Evolutionary conservation across 1,140 invertebrate genomes (phyloP).

Genomic region (Octopus sinensis): DNA sequence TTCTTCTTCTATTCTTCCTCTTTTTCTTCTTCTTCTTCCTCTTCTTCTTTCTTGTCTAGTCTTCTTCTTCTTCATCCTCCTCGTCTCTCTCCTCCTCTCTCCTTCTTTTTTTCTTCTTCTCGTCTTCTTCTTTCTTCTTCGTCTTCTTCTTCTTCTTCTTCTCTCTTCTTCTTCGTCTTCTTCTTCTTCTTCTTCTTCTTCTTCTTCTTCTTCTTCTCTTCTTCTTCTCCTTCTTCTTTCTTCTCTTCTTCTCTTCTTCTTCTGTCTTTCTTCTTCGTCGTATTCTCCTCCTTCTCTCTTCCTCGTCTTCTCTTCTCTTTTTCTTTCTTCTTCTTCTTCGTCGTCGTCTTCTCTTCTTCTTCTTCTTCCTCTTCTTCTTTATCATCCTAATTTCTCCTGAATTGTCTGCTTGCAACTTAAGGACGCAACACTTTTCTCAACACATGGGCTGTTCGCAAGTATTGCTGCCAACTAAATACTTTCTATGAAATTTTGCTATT

Average conservation of each 20-base stretch:
- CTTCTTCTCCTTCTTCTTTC: not conserved
- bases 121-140: not conserved
- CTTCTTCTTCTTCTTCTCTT: not conserved
- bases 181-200: not conserved
- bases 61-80: not conserved
- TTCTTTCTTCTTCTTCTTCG: not conserved
- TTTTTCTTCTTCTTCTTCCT: slow-evolving; percentile 2
- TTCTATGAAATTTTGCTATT: no score
- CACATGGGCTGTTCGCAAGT: no score
- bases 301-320: not conserved
- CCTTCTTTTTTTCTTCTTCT: slow-evolving; percentile 2
- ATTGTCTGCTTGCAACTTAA: no score
- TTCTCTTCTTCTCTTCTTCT: slow-evolving; percentile 7
- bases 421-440: no score
- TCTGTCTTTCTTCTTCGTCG: not conserved
- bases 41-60: not conserved
- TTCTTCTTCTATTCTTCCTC: not conserved
- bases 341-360: not conserved
- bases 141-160: not conserved
- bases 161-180: not conserved
- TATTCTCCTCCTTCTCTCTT: not conserved
- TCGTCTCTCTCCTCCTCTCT: no score
- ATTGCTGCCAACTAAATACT: no score
- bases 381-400: not conserved
- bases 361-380: slow-evolving; percentile 7